phyloP scores from a whole-genome alignment of 2,888 invertebrate genomes.

The Heliothis peltigera region DNA sequence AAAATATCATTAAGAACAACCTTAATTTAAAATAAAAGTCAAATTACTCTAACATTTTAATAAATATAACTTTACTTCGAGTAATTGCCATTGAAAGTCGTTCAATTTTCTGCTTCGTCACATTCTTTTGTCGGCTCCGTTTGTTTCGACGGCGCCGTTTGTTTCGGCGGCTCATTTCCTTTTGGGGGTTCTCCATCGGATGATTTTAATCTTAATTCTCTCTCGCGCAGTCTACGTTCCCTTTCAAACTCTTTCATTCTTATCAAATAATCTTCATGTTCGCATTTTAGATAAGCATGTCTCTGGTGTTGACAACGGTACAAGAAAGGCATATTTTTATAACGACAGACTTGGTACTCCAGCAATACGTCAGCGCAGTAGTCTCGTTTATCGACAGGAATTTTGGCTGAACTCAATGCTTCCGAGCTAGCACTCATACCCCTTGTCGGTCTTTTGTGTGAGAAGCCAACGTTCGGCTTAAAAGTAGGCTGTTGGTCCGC shows the following conservation, averaged over 20 bases:
- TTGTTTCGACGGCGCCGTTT: not conserved
- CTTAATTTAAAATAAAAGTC: constrained; percentile 1
- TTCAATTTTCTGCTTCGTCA: not conserved
- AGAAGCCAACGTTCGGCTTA: constrained; percentile 92
- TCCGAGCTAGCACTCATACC: constrained; percentile 92
- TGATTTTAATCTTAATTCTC: constrained; percentile 72
- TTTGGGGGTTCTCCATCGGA: constrained; percentile 18
- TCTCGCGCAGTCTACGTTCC: constrained; percentile 76
- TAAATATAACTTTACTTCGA: not conserved
- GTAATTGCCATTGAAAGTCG: not conserved
- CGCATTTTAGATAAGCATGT: constrained; percentile 93
- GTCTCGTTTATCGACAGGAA: constrained; percentile 92
- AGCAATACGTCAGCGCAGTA: constrained; percentile 95
- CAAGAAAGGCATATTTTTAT: constrained; percentile 92
- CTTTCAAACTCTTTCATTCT: constrained; percentile 85
- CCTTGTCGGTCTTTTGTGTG: constrained; percentile 91
- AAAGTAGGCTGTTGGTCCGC: constrained; percentile 90
- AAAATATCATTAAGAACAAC: too few relatives aligned
- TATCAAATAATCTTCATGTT: constrained; percentile 94
- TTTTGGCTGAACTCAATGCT: constrained; percentile 93
- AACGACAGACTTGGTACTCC: constrained; percentile 92
- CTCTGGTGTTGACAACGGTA: constrained; percentile 92
- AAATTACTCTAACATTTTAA: not conserved
- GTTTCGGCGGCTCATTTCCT: not conserved
- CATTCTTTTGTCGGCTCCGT: not conserved